Percentiles rank a stretch among this genome's conserved stretches.
These are phyloP conservation scores for Linhomoeus sp. DNA, from an alignment of 2,888 invertebrate genomes.

Conservation along the genomic window DNA sequence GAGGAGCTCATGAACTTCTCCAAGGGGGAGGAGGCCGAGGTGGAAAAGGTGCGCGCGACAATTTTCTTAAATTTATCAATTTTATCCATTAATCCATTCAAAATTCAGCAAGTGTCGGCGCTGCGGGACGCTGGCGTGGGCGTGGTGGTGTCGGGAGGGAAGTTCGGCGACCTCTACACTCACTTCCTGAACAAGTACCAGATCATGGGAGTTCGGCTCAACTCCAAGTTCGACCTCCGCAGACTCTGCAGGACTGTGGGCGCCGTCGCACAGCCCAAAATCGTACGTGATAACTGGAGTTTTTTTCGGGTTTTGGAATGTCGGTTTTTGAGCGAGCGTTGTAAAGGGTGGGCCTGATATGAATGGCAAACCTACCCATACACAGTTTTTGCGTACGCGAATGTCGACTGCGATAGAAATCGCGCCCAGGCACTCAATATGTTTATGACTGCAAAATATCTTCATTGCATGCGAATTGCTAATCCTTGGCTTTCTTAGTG, in stretches of 20 bases:
- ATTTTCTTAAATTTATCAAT: not conserved
- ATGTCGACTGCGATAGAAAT: no score
- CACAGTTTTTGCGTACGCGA: no score
- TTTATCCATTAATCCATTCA: no score
- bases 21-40: slow-evolving; percentile 70
- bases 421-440: no score
- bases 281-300: no score
- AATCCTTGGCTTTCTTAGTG: no score
- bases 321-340: no score
- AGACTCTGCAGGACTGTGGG: slow-evolving; percentile 66
- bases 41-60: slow-evolving; percentile 43
- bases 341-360: no score
- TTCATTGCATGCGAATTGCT: no score
- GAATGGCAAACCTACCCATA: no score
- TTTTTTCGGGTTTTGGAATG: no score
- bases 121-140: slow-evolving; percentile 74
- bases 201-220: slow-evolving; percentile 79
- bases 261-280: slow-evolving; percentile 47
- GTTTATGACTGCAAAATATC: no score
- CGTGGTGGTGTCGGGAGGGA: slow-evolving; percentile 76
- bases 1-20: slow-evolving; percentile 85
- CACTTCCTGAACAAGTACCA: slow-evolving; percentile 90
- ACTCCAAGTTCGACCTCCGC: slow-evolving; percentile 88
- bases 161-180: slow-evolving; percentile 91
- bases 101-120: slow-evolving; percentile 32